Conservation (phyloP, 2,113 vertebrate species). For the Pelusios castaneus region DNA sequence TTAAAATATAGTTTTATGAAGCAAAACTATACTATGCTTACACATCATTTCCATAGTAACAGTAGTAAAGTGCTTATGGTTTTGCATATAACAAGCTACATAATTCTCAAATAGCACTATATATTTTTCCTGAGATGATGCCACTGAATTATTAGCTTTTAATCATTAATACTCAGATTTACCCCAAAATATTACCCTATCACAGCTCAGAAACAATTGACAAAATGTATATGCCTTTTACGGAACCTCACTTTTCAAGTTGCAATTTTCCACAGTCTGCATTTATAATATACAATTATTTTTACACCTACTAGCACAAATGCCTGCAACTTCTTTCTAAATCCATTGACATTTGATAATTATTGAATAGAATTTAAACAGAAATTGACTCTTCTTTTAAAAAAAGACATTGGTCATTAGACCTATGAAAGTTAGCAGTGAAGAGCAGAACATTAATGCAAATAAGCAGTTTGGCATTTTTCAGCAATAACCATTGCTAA, state of each 20-base stretch:
- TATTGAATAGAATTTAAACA: not conserved
- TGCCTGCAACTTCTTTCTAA: conserved; percentile 18
- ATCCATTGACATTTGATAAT: conserved; percentile 25
- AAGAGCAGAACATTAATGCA: not conserved
- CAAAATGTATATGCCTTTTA: conserved; percentile 51
- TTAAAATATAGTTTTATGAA: conserved; percentile 42
- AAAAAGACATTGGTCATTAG: not conserved
- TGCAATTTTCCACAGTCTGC: conserved; percentile 13
- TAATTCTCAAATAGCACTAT: conserved; percentile 44
- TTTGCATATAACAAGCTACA: conserved; percentile 32
- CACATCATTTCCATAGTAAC: conserved; percentile 32
- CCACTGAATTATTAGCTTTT: conserved; percentile 33
- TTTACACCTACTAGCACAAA: conserved; percentile 42
- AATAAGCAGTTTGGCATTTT: not conserved
- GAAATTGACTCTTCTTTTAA: not conserved
- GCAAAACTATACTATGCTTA: conserved; percentile 48
- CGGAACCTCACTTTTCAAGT: conserved; percentile 44
- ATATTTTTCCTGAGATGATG: conserved; percentile 37
- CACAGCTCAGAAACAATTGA: not conserved
- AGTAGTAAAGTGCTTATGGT: not conserved
- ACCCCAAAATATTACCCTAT: conserved; percentile 20
- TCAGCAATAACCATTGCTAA: not conserved
- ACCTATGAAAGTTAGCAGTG: conserved; percentile 27
- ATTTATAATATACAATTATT: conserved; percentile 45
- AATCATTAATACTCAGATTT: conserved; percentile 31